Conservation (phyloP, 2,888 invertebrate genomes). For the Drosophila quinaria region DNA sequence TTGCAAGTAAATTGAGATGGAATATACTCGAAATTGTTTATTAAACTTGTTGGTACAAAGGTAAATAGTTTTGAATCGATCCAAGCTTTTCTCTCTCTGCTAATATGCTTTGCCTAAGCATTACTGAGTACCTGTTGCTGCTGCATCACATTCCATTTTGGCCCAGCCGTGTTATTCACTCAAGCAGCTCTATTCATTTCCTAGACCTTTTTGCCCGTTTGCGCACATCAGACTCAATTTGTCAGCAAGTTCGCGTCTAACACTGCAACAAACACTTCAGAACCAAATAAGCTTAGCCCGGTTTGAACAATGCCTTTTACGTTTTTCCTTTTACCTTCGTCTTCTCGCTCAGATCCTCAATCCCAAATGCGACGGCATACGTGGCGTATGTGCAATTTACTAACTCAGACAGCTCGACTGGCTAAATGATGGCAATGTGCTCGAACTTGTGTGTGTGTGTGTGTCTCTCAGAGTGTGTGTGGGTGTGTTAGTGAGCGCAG, state of each 20-base stretch:
- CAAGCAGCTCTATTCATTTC: slow-evolving; percentile 51
- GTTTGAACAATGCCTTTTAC: slow-evolving; percentile 36
- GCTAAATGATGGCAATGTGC: slow-evolving; percentile 73
- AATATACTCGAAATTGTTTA: not conserved
- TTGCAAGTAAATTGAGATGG: not conserved
- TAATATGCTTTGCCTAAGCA: not conserved
- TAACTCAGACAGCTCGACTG: slow-evolving; percentile 74
- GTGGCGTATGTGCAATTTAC: slow-evolving; percentile 77
- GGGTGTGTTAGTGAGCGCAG: slow-evolving; percentile 8
- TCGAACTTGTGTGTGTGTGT: slow-evolving; percentile 5
- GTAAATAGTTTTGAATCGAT: not conserved
- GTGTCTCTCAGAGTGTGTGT: not conserved
- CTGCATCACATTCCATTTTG: slow-evolving; percentile 1
- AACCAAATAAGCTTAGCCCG: slow-evolving; percentile 44
- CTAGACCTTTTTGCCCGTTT: slow-evolving; percentile 43
- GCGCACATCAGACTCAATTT: slow-evolving; percentile 63
- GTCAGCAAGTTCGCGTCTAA: slow-evolving; percentile 57
- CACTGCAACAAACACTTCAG: slow-evolving; percentile 61
- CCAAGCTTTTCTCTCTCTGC: not conserved
- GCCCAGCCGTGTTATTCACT: slow-evolving; percentile 11
- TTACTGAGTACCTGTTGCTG: slow-evolving; percentile 43
- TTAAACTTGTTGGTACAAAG: not conserved
- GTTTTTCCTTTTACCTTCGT: slow-evolving; percentile 24
- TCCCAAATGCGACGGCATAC: slow-evolving; percentile 51
- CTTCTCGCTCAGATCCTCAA: slow-evolving; percentile 1